phyloP scores from a whole-genome alignment of 2,888 invertebrate genomes.

The Julus scandinavius region DNA sequence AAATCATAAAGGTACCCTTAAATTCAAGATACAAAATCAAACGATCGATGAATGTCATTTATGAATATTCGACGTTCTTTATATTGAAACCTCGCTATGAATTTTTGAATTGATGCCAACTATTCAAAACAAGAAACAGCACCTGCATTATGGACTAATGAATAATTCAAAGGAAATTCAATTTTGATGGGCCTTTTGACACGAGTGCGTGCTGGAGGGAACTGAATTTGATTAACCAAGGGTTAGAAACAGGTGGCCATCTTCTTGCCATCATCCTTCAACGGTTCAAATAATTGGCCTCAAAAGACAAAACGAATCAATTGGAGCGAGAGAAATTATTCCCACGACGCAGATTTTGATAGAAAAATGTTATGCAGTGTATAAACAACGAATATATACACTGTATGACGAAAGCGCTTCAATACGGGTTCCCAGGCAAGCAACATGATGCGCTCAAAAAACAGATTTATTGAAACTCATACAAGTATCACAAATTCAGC shows the following conservation, averaged over 20 bases:
- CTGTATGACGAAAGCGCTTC: neutral
- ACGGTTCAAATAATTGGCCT: neutral
- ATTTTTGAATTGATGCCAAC: neutral
- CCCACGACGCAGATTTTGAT: neutral
- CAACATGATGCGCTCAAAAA: too few relatives aligned
- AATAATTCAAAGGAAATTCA: neutral
- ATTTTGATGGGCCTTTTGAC: neutral
- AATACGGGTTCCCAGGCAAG: too few relatives aligned
- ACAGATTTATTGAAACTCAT: too few relatives aligned
- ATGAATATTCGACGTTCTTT: neutral
- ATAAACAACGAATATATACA: neutral
- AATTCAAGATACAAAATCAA: neutral
- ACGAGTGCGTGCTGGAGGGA: neutral
- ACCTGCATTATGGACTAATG: neutral
- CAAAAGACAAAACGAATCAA: conserved; percentile 11
- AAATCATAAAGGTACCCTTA: neutral
- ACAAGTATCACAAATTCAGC: too few relatives aligned
- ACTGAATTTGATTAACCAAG: neutral
- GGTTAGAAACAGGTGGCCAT: conserved; percentile 24
- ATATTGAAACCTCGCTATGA: too few relatives aligned
- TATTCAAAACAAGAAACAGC: neutral
- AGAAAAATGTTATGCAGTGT: neutral
- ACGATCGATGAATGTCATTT: neutral
- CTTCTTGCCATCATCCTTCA: neutral
- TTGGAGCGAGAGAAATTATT: neutral